A percentile compares a stretch with the other conserved stretches of the same genome.
Evolutionary conservation across 2,888 invertebrate genomes (phyloP).

Genomic region (Leucophenga maculata): DNA sequence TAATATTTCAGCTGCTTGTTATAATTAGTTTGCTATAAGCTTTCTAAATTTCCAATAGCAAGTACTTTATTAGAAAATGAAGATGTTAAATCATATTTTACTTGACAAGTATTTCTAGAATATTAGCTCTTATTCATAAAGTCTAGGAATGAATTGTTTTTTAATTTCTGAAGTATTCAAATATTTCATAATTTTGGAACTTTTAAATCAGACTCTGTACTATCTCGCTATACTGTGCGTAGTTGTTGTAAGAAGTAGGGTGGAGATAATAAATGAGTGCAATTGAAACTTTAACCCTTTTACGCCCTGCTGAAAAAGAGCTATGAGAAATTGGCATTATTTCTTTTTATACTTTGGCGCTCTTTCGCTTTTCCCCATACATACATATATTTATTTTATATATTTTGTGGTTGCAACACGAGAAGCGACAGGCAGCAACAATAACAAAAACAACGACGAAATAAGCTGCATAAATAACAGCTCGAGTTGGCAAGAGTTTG

Average conservation of each 20-base stretch:
- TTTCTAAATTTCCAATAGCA: too few species aligned
- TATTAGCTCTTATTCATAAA: too few species aligned
- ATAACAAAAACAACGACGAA: neutral
- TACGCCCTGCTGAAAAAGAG: neutral
- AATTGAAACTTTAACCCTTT: slow-evolving; percentile 24
- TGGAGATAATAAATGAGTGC: slow-evolving; percentile 19
- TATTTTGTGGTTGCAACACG: slow-evolving; percentile 16
- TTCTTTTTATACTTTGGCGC: neutral
- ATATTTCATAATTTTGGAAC: too few species aligned
- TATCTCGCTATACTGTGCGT: too few species aligned
- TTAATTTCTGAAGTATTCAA: too few species aligned
- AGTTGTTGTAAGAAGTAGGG: neutral
- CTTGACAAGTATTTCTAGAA: too few species aligned
- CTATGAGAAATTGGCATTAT: slow-evolving; percentile 17
- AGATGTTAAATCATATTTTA: too few species aligned
- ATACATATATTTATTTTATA: neutral
- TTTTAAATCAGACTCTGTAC: too few species aligned
- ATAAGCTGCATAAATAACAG: neutral
- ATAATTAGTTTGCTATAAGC: too few species aligned
- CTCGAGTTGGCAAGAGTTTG: neutral
- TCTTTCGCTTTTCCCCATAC: neutral
- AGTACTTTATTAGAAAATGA: too few species aligned
- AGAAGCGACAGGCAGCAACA: neutral
- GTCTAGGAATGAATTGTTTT: too few species aligned
- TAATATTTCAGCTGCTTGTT: too few species aligned